A percentile compares a stretch with the other conserved stretches of the same genome.
Conservation (phyloP, 2,888 invertebrate genomes). For the Meandrusa payeni region DNA sequence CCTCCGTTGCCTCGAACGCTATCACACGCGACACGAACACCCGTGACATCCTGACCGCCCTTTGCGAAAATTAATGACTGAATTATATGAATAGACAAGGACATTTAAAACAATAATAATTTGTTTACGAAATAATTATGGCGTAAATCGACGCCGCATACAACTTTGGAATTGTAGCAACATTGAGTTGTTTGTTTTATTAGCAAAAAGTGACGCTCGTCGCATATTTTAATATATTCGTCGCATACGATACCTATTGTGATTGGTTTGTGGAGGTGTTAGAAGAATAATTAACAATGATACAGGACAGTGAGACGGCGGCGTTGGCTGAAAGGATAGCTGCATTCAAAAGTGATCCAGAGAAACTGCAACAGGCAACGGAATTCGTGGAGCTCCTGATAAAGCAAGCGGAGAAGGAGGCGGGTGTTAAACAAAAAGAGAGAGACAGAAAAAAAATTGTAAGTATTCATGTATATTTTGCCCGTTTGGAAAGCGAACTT, state of each 20-base stretch:
- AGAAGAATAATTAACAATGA: constrained; percentile 48
- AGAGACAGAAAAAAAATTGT: constrained; percentile 81
- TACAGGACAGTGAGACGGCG: constrained; percentile 58
- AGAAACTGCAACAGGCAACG: constrained; percentile 78
- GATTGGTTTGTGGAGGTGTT: constrained; percentile 2
- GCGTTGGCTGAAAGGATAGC: constrained; percentile 73
- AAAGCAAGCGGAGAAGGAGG: constrained; percentile 81
- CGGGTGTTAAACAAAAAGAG: constrained; percentile 78
- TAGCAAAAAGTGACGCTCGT: constrained; percentile 31
- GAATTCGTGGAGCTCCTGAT: constrained; percentile 83
- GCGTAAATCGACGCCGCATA: too few relatives aligned
- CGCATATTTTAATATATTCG: constrained; percentile 7
- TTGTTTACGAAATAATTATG: constrained; percentile 16
- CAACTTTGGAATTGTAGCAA: too few relatives aligned
- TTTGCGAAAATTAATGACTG: constrained; percentile 44
- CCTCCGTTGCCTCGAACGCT: constrained; percentile 43
- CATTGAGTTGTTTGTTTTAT: constrained; percentile 22
- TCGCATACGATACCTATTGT: background rate
- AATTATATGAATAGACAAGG: too few relatives aligned
- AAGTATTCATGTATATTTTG: constrained; percentile 77
- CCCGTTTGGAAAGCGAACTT: constrained; percentile 59
- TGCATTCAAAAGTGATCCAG: constrained; percentile 81
- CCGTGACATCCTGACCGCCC: constrained; percentile 26
- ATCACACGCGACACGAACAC: constrained; percentile 40
- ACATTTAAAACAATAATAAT: too few relatives aligned